phyloP scores from a whole-genome alignment of 2,888 invertebrate genomes.

The Standfussiana lucernea region DNA sequence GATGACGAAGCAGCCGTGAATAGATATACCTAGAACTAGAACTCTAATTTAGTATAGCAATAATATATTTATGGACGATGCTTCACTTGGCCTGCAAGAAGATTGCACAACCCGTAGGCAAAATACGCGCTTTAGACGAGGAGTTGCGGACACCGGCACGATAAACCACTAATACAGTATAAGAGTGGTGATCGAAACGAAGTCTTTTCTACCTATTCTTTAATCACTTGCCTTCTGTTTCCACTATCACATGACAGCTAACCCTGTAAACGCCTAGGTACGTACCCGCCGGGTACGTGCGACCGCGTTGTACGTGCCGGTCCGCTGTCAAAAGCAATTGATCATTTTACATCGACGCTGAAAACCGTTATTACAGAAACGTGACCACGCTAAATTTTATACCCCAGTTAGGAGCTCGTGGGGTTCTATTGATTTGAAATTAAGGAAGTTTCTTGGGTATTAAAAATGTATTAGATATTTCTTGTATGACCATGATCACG shows the following conservation, averaged over 20 bases:
- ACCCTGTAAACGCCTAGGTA: slow-evolving; percentile 47
- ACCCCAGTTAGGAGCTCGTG: slow-evolving; percentile 56
- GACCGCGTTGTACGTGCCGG: slow-evolving; percentile 59
- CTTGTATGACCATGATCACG: neutral
- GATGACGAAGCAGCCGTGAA: neutral
- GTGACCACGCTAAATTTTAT: slow-evolving; percentile 75
- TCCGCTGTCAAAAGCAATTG: slow-evolving; percentile 71
- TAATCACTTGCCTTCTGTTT: slow-evolving; percentile 16
- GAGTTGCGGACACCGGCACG: neutral
- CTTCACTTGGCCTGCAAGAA: neutral
- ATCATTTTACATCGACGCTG: slow-evolving; percentile 74
- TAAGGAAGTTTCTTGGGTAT: slow-evolving; percentile 23
- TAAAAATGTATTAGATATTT: slow-evolving; percentile 31
- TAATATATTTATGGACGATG: too few relatives aligned
- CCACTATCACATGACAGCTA: slow-evolving; percentile 5
- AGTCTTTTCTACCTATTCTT: neutral
- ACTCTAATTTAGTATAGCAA: too few relatives aligned
- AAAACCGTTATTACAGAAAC: slow-evolving; percentile 76
- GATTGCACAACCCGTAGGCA: neutral
- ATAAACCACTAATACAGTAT: neutral
- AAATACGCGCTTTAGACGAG: neutral
- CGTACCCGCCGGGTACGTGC: slow-evolving; percentile 53
- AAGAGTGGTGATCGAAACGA: neutral
- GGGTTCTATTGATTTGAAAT: slow-evolving; percentile 52
- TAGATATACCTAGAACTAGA: too few relatives aligned